Evolutionary conservation across 2,797 vertebrate genomes (phyloP).

Genomic region (Thalassophryne amazonica): DNA sequence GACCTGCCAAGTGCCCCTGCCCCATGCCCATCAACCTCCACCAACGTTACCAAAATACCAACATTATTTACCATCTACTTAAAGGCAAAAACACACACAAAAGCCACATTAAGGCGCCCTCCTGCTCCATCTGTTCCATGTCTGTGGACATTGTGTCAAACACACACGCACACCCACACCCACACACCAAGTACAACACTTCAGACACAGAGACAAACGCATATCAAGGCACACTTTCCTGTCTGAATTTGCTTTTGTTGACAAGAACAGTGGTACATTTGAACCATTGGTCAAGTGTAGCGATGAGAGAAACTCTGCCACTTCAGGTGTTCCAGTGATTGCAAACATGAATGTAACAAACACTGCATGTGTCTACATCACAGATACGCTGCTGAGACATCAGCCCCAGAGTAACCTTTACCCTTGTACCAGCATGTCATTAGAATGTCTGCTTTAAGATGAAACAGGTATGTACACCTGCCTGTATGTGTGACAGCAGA

Average conservation of each 20-base stretch:
- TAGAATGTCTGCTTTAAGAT: slow-evolving; percentile 24
- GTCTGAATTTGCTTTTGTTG: slow-evolving; percentile 53
- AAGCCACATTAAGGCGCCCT: slow-evolving; percentile 65
- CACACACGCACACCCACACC: not conserved
- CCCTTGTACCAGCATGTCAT: slow-evolving; percentile 18
- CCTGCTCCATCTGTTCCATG: slow-evolving; percentile 62
- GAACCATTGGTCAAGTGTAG: slow-evolving; percentile 42
- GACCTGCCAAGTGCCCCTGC: no score
- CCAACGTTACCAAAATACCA: no score
- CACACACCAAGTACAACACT: slow-evolving; percentile 17
- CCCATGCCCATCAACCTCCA: no score
- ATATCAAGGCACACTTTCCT: slow-evolving; percentile 55
- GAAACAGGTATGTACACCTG: slow-evolving; percentile 35
- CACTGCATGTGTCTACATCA: slow-evolving; percentile 31
- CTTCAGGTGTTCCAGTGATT: slow-evolving; percentile 25
- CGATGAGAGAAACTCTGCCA: slow-evolving; percentile 14
- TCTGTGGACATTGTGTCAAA: slow-evolving; percentile 15
- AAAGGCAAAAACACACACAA: no score
- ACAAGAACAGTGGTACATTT: slow-evolving; percentile 39
- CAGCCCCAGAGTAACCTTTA: slow-evolving; percentile 6
- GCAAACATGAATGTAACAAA: slow-evolving; percentile 42
- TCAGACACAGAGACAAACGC: slow-evolving; percentile 52
- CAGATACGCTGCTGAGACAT: slow-evolving; percentile 1
- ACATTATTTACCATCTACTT: no score
- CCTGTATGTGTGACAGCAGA: slow-evolving; percentile 20